A percentile compares a stretch with the other conserved stretches of the same genome.
Evolutionary conservation across 2,888 invertebrate genomes (phyloP).

Genomic region (Diaphora mendica): DNA sequence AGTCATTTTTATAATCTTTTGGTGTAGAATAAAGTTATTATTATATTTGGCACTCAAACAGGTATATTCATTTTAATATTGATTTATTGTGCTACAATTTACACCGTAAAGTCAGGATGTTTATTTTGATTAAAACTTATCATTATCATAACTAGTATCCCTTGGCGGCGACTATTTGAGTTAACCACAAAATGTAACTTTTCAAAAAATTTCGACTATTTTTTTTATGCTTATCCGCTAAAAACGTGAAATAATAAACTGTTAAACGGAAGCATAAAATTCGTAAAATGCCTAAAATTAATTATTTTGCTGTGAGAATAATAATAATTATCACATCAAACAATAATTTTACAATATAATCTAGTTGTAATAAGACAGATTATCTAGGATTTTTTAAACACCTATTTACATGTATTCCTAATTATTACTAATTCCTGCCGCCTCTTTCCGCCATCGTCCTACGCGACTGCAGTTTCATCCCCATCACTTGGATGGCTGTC

Average conservation of each 20-base stretch:
- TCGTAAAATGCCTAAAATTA: background rate
- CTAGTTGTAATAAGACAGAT: background rate
- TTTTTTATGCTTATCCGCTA: too few relatives aligned
- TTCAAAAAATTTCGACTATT: background rate
- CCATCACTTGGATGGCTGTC: too few relatives aligned
- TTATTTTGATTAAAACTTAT: background rate
- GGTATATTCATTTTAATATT: too few relatives aligned
- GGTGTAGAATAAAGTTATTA: too few relatives aligned
- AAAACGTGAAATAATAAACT: background rate
- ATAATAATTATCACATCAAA: background rate
- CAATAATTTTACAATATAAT: background rate
- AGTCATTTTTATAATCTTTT: too few relatives aligned
- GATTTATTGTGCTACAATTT: too few relatives aligned
- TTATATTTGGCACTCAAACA: too few relatives aligned
- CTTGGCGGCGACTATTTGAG: background rate
- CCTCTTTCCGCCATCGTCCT: too few relatives aligned
- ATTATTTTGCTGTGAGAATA: background rate
- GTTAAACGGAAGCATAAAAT: background rate
- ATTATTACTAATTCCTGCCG: background rate
- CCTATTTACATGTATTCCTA: background rate
- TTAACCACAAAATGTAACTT: background rate
- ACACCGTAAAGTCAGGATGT: background rate
- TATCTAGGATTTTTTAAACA: background rate
- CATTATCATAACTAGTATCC: background rate
- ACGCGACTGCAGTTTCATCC: too few relatives aligned